A percentile compares a stretch with the other conserved stretches of the same genome.
These are phyloP conservation scores for Corythornis vintsioides DNA, from an alignment of 2,113 vertebrate genomes.

Conservation along the genomic window DNA sequence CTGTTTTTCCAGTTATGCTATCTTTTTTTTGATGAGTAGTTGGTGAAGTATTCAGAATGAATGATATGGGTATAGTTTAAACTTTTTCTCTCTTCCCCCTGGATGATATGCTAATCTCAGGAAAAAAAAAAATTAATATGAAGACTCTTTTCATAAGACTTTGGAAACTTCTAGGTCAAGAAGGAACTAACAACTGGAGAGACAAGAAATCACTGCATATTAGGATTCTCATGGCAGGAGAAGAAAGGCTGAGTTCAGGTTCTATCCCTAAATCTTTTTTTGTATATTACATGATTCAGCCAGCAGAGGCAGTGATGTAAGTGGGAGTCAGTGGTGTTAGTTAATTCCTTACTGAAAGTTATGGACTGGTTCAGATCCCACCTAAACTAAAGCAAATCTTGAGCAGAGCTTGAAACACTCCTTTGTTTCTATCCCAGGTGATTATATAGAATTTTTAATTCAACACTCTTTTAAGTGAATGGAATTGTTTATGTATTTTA, in stretches of 20 bases:
- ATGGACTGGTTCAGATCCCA: neutral
- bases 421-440: neutral
- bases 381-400: neutral
- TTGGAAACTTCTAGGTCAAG: neutral
- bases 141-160: neutral
- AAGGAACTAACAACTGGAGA: neutral
- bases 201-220: neutral
- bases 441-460: neutral
- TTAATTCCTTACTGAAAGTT: neutral
- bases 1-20: accelerated
- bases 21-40: neutral
- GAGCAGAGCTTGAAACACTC: neutral
- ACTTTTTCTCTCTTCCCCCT: neutral
- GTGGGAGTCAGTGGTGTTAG: neutral
- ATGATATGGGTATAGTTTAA: neutral
- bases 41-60: neutral
- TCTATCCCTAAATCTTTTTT: neutral
- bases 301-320: neutral
- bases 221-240: neutral
- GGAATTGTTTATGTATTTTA: neutral
- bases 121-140: neutral
- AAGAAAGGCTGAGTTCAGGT: neutral
- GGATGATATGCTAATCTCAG: neutral
- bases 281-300: neutral
- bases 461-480: neutral